These are phyloP conservation scores for Trachymyrmex septentrionalis DNA, from an alignment of 1,140 invertebrate species.

Conservation along the genomic window DNA sequence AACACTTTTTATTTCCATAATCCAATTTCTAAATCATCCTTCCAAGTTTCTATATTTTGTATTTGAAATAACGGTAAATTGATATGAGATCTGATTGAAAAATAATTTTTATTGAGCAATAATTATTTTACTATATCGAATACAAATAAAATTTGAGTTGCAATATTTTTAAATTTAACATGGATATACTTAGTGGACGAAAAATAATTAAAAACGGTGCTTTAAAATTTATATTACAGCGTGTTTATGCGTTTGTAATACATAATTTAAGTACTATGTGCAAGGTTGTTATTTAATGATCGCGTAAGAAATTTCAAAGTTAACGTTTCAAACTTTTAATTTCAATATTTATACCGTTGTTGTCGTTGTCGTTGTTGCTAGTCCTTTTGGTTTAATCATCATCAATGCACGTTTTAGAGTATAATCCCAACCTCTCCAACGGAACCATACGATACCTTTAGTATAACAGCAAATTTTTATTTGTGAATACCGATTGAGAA, in stretches of 20 bases:
- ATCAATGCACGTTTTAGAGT: conserved; percentile 95
- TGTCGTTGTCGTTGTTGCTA: conserved; percentile 87
- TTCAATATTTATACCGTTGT: conserved; percentile 22
- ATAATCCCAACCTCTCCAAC: conserved; percentile 97
- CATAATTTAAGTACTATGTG: conserved; percentile 47
- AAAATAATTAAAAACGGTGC: conserved; percentile 14
- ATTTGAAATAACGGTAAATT: conserved; percentile 4
- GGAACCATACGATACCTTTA: conserved; percentile 96
- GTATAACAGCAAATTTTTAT: conserved; percentile 51
- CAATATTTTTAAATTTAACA: conserved; percentile 1
- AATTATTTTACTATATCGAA: conserved; percentile 10
- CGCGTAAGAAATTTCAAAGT: conserved; percentile 9
- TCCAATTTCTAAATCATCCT: background rate
- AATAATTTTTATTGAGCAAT: conserved; percentile 40
- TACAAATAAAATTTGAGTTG: conserved; percentile 4
- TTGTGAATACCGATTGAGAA: background rate
- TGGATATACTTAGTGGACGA: background rate
- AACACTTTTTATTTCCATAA: background rate
- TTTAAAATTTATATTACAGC: conserved; percentile 26
- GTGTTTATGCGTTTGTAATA: conserved; percentile 27
- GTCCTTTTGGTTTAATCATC: conserved; percentile 95
- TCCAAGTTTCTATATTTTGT: background rate
- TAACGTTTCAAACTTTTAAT: background rate
- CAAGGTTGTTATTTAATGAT: conserved; percentile 38
- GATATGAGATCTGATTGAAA: background rate